phyloP scores from a whole-genome alignment of 2,888 invertebrate genomes.

The Ochropleura plecta region DNA sequence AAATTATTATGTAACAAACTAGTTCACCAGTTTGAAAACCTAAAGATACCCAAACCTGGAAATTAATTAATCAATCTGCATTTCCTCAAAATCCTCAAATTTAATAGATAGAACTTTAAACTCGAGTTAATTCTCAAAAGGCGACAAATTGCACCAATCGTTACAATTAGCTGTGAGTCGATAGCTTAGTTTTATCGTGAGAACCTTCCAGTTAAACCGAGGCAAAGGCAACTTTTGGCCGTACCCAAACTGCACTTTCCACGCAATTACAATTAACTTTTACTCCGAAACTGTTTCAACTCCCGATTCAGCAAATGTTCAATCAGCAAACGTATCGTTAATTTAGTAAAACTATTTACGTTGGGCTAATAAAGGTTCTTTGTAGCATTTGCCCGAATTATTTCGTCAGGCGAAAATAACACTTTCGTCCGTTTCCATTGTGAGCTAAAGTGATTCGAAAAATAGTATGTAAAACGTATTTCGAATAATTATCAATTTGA shows the following conservation, averaged over 20 bases:
- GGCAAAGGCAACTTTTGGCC: constrained; percentile 25
- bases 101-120: neutral
- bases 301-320: constrained; percentile 18
- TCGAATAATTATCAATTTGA: constrained; percentile 35
- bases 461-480: constrained; percentile 24
- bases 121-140: constrained; percentile 10
- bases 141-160: constrained; percentile 29
- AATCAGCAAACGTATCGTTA: neutral
- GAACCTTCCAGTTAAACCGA: constrained; percentile 7
- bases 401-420: constrained; percentile 13
- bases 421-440: neutral
- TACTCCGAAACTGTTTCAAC: constrained; percentile 18
- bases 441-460: neutral
- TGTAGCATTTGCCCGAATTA: constrained; percentile 2
- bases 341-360: constrained; percentile 12
- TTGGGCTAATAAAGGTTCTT: neutral
- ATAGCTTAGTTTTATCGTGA: constrained; percentile 34
- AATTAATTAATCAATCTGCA: neutral
- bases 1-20: neutral
- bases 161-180: constrained; percentile 18
- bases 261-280: constrained; percentile 43
- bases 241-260: constrained; percentile 37
- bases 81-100: neutral
- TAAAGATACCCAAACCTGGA: neutral
- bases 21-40: neutral